Conservation (phyloP, 2,888 invertebrate species). For the Tipula vernalis region DNA sequence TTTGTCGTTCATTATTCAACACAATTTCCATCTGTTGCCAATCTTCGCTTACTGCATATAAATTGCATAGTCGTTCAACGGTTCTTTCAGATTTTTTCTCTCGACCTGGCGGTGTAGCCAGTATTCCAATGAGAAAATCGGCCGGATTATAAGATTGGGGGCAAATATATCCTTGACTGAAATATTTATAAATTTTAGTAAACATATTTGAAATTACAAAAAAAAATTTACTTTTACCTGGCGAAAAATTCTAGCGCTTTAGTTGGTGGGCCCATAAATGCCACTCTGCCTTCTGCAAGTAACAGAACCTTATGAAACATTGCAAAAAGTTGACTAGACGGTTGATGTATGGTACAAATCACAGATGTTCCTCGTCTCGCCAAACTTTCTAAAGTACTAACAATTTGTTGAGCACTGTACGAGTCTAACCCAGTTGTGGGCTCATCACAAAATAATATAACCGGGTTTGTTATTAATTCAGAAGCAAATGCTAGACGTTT, state of each 20-base stretch:
- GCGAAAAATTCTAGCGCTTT: slow-evolving; percentile 56
- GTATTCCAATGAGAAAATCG: slow-evolving; percentile 74
- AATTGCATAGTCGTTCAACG: slow-evolving; percentile 61
- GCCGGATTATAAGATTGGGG: slow-evolving; percentile 80
- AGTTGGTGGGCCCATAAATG: slow-evolving; percentile 62
- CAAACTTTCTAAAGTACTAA: slow-evolving; percentile 53
- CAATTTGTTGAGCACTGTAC: slow-evolving; percentile 78
- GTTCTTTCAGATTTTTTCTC: slow-evolving; percentile 58
- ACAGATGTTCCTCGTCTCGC: slow-evolving; percentile 72
- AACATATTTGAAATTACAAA: too few relatives aligned
- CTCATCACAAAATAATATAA: slow-evolving; percentile 88
- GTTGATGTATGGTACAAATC: slow-evolving; percentile 89
- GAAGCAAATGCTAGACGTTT: slow-evolving; percentile 88
- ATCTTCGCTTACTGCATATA: slow-evolving; percentile 64
- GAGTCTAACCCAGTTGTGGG: slow-evolving; percentile 92
- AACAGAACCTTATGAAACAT: slow-evolving; percentile 71
- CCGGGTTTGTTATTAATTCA: slow-evolving; percentile 76
- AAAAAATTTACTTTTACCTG: slow-evolving; percentile 35
- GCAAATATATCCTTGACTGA: slow-evolving; percentile 48
- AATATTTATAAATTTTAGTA: background rate
- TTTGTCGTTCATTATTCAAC: slow-evolving; percentile 58
- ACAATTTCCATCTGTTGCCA: slow-evolving; percentile 64
- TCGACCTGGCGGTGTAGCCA: slow-evolving; percentile 66
- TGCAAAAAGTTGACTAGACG: slow-evolving; percentile 74
- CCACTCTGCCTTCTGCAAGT: slow-evolving; percentile 76